A percentile compares a stretch with the other conserved stretches of the same genome.
Evolutionary conservation across 1,140 invertebrate genomes (phyloP).

Genomic region (Zaprionus tsacasi): DNA sequence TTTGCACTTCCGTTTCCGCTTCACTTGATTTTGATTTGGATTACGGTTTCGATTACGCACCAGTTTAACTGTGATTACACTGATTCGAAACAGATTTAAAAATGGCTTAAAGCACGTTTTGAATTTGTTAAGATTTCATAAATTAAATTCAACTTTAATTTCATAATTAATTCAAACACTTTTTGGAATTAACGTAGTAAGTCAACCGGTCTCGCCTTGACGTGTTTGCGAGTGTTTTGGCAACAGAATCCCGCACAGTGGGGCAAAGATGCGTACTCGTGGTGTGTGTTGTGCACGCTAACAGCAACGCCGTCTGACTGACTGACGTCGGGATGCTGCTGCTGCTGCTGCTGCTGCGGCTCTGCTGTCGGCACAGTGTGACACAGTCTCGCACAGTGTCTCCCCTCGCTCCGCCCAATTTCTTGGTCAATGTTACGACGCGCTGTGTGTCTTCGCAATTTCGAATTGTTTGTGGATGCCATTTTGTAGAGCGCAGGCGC

Average conservation of each 20-base stretch:
- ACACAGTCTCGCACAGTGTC: neutral
- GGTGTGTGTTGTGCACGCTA: conserved; percentile 73
- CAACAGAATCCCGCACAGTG: neutral
- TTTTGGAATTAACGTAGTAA: neutral
- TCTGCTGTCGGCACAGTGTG: conserved; percentile 10
- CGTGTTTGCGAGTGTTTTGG: conserved; percentile 9
- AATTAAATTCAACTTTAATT: conserved; percentile 9
- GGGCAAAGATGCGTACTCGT: conserved; percentile 20
- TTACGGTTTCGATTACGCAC: conserved; percentile 17
- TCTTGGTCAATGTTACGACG: conserved; percentile 76
- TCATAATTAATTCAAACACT: neutral
- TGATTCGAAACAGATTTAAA: neutral
- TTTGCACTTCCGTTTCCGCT: conserved; percentile 7
- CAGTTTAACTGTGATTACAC: conserved; percentile 6
- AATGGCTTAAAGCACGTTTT: neutral
- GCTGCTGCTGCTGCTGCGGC: conserved; percentile 27
- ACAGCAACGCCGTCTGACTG: conserved; percentile 78
- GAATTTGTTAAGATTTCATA: neutral
- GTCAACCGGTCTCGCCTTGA: neutral
- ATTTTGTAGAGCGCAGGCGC: conserved; percentile 50
- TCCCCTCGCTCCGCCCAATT: conserved; percentile 21
- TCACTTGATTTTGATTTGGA: conserved; percentile 17
- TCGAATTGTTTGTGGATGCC: conserved; percentile 76
- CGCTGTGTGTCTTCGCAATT: conserved; percentile 4
- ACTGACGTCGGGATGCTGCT: conserved; percentile 62